Evolutionary conservation across 2,888 invertebrate genomes (phyloP).

Genomic region (Orchestes rusci): DNA sequence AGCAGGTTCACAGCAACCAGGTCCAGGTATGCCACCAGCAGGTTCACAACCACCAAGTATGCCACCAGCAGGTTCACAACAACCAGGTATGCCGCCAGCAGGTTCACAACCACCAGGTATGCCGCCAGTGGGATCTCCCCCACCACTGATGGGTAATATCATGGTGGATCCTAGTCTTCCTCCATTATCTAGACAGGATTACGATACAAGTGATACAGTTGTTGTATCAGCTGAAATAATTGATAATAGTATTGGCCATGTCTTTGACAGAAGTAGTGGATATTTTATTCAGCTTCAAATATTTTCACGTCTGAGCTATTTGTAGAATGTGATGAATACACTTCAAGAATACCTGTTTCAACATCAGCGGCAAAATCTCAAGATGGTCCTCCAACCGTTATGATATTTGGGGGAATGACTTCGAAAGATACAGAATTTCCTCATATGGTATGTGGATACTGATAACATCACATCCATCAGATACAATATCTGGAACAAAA

Average conservation of each 20-base stretch:
- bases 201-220: slow-evolving; percentile 4
- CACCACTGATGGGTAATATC: slow-evolving; percentile 17
- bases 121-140: slow-evolving; percentile 6
- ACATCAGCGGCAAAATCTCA: background rate
- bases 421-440: slow-evolving; percentile 37
- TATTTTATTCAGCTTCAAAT: background rate
- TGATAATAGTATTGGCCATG: slow-evolving; percentile 5
- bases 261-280: slow-evolving; percentile 17
- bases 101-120: background rate
- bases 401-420: slow-evolving; percentile 32
- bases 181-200: background rate
- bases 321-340: slow-evolving; percentile 18
- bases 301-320: too few species aligned
- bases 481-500: too few species aligned
- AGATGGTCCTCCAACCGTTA: slow-evolving; percentile 10
- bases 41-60: background rate
- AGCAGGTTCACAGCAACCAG: slow-evolving; percentile 1
- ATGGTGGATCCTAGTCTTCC: slow-evolving; percentile 10
- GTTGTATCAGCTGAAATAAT: slow-evolving; percentile 16
- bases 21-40: slow-evolving; percentile 1
- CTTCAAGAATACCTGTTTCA: slow-evolving; percentile 1
- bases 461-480: too few species aligned
- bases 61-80: slow-evolving; percentile 2
- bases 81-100: background rate
- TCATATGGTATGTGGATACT: slow-evolving; percentile 37